A percentile compares a stretch with the other conserved stretches of the same genome.
phyloP scores from a whole-genome alignment of 2,113 vertebrate genomes.

The Pholis gunnellus region DNA sequence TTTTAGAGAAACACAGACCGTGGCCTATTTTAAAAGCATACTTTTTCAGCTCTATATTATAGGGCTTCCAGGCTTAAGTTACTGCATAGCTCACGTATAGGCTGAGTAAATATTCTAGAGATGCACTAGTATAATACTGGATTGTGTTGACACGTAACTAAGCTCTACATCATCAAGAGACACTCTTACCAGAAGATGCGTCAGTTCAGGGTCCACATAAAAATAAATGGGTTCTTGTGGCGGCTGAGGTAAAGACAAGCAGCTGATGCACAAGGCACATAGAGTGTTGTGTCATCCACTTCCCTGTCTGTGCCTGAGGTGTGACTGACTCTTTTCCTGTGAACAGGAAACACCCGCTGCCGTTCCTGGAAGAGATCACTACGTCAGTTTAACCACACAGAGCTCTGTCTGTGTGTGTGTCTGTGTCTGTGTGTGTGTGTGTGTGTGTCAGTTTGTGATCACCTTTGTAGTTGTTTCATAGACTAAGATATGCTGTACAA shows the following conservation, averaged over 20 bases:
- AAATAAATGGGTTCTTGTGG: constrained; percentile 5
- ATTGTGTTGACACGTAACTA: constrained; percentile 12
- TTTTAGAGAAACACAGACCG: neutral
- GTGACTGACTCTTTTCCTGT: constrained; percentile 61
- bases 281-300: constrained; percentile 60
- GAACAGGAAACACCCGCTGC: constrained; percentile 66
- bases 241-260: constrained; percentile 17
- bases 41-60: neutral
- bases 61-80: neutral
- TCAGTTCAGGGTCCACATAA: neutral
- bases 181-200: constrained; percentile 38
- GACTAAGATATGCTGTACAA: neutral
- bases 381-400: constrained; percentile 34
- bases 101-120: neutral
- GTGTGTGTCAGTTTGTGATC: constrained; percentile 2
- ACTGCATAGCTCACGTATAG: too few species aligned
- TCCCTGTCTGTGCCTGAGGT: constrained; percentile 50
- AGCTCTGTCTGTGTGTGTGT: constrained; percentile 2
- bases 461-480: neutral
- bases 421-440: constrained; percentile 1
- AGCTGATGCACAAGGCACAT: constrained; percentile 25
- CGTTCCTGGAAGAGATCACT: constrained; percentile 67
- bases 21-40: neutral
- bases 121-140: neutral
- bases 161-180: constrained; percentile 15